Evolutionary conservation across 2,797 vertebrate species (phyloP), one percentile per base, ranked within the genome.

Genomic region (Pyrocephalus nanus): DNA sequence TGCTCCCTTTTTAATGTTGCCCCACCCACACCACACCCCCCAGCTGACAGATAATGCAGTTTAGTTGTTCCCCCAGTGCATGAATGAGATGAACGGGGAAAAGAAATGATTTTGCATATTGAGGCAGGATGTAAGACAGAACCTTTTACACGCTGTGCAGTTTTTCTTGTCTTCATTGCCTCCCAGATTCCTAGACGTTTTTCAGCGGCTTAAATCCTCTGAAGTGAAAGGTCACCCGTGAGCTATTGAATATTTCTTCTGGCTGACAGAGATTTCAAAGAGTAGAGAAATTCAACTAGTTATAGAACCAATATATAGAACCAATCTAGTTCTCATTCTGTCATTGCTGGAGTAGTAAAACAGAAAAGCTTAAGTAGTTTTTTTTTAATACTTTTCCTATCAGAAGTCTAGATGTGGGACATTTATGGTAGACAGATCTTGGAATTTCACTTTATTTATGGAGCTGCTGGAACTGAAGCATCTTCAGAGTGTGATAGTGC

Each of bases 21-120:
- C 1, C 5, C 15, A 25, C 6, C 7, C n/a, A 3, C 3, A 53
- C 29, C 17, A 4, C 8, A 21, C 12, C 9, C 7, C 4, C 48
- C 32, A 58, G 4, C 12, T 30, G 22, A 34, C 3, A 70, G 38
- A 32, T 62, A 21, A 64, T 60, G 26, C 9, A 40, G 27, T 71
- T 73, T 40, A 40, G 72, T 75, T 88, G 17, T 62, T 92, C 6
- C 9, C 4, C 11, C 26, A 60, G 22, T 42, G 45, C 22, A 17
- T 57, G 26, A 83, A 40, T 32, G 4, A 50, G 34, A 27, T 18
- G 12, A 38, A 42, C 22, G 4, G 25, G 26, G 34, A 64, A 67
- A 55, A 80, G 3, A 81, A 71, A 65, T 34, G 0, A 7, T 17
- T 86, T 94, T 48, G 11, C 12, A 19, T 65, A 42, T 53, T 25